These are phyloP conservation scores for Macrotus californicus DNA, from an alignment of 2,113 vertebrate genomes.

Conservation along the genomic window DNA sequence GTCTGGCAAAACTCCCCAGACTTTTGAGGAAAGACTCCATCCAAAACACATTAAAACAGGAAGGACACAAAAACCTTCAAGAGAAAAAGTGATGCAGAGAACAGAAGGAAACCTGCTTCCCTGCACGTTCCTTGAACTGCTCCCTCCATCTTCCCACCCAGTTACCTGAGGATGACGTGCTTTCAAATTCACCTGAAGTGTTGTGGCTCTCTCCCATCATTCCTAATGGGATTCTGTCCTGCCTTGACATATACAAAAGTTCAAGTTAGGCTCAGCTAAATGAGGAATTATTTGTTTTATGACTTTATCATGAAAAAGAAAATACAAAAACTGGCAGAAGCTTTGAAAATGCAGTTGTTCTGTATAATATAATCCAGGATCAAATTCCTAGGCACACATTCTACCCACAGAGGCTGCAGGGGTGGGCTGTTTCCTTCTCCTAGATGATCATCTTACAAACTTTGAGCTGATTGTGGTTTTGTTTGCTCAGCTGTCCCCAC, in stretches of 20 bases:
- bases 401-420: neutral
- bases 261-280: neutral
- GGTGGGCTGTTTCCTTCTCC: conserved; percentile 7
- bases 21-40: neutral
- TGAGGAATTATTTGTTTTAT: neutral
- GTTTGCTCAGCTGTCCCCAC: conserved; percentile 36
- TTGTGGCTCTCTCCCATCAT: neutral
- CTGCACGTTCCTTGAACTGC: neutral
- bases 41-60: neutral
- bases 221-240: neutral
- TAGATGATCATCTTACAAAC: neutral
- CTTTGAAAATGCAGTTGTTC: conserved; percentile 24
- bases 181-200: neutral
- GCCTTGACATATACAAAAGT: neutral
- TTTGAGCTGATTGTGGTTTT: neutral
- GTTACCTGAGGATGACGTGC: neutral
- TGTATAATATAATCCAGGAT: conserved; percentile 26
- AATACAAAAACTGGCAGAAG: neutral
- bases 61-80: neutral
- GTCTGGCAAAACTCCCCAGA: neutral
- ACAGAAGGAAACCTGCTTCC: neutral
- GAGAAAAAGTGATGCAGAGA: neutral
- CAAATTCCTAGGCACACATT: conserved; percentile 15
- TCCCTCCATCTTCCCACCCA: neutral
- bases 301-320: neutral